Evolutionary conservation across 2,888 invertebrate species (phyloP), one percentile per base, ranked within the genome.

Genomic region (Periphyllus acericola): DNA sequence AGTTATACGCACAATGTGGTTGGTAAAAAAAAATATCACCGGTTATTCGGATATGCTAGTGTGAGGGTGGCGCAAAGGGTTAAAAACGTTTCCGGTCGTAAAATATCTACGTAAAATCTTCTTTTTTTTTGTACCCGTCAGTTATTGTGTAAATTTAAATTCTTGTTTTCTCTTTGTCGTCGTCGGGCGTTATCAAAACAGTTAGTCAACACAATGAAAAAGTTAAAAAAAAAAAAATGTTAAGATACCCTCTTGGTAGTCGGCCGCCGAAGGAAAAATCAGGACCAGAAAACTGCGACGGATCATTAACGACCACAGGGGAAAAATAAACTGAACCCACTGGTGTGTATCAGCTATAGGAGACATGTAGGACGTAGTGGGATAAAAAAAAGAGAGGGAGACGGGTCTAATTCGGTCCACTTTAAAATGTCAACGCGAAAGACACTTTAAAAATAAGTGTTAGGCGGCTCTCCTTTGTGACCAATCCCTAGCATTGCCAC

Each of bases 361-460:
- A 71, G 25, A 80, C 29, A 55, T n/a, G 66, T 78, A 9, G 14
- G 55, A 40, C 32, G 60, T 29, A 29, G 75, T 87, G 84, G 66
- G 68, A 78, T 52, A 75, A 29, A 66, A 29, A 66, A 9, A 6
- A 19, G 32, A 66, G 71, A 36, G 79, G 74, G 86, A 52, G 32
- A 79, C 52, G 71, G 78, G 36, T 80, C 86, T 86, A 86, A 86
- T 86, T 86, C 72, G 36, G 86, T 72, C 71, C 71, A 60, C 81
- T 87, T 81, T 60, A 66, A 87, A 87, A 81, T 87, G 87, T 87
- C 87, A 87, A 87, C 80, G 25, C 74, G 36, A 87, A 46, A 66
- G 74, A 81, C 81, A 66, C 74, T 87, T 86, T 86, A 87, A 87
- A 87, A 87, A 87, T 87, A 87, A 87, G 81, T 40, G 74, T 72